phyloP scores from a whole-genome alignment of 2,797 vertebrate species.

The Schizopygopsis pylzovi region DNA sequence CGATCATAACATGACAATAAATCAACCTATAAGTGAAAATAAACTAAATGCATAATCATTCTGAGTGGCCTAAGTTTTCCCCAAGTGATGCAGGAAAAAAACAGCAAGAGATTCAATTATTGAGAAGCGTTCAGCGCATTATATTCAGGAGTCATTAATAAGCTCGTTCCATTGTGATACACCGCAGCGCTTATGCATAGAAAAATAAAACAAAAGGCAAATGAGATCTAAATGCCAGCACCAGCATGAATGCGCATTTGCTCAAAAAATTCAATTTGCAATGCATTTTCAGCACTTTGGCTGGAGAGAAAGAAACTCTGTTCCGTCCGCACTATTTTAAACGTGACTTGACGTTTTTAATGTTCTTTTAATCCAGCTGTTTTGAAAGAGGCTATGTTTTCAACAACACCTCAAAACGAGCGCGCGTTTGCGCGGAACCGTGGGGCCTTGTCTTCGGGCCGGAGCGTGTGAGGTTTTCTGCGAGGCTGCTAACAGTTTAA shows the following conservation, averaged over 20 bases:
- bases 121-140: constrained; percentile 53
- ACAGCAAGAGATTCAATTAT: constrained; percentile 69
- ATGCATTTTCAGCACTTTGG: constrained; percentile 56
- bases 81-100: constrained; percentile 15
- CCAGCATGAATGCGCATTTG: constrained; percentile 59
- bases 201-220: constrained; percentile 70
- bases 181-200: constrained; percentile 58
- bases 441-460: constrained; percentile 59
- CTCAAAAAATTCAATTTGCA: constrained; percentile 63
- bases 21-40: neutral
- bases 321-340: neutral
- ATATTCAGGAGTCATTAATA: constrained; percentile 62
- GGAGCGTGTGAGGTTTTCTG: constrained; percentile 39
- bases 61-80: constrained; percentile 10
- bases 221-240: constrained; percentile 71
- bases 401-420: constrained; percentile 74
- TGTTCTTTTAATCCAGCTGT: constrained; percentile 58
- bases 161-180: constrained; percentile 62
- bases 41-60: constrained; percentile 26
- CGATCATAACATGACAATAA: neutral
- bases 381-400: constrained; percentile 63
- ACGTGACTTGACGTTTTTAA: neutral
- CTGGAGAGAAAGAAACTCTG: neutral
- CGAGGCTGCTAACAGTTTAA: constrained; percentile 76
- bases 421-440: constrained; percentile 67